Evolutionary conservation across 2,113 vertebrate species (phyloP), one percentile per base, ranked within the genome.

Genomic region (Oryzias melastigma): DNA sequence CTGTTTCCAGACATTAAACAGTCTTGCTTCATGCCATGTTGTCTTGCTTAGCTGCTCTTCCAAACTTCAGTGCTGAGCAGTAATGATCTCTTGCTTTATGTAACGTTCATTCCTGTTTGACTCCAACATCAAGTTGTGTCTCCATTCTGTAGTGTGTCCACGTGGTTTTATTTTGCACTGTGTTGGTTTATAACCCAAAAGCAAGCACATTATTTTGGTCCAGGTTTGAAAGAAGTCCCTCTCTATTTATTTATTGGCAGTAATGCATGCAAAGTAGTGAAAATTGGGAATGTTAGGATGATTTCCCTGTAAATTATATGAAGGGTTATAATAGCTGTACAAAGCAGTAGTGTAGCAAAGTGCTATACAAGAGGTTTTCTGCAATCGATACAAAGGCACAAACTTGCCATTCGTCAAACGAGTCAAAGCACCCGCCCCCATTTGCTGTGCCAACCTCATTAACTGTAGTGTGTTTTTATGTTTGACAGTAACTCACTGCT

Each of bases 401-500:
- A 70, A 70, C 22, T 19, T 73, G 73, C 63, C 69, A 82, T 83
- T 83, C 75, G 77, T 80, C 71, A 75, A 82, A 80, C n/a, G 42
- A 83, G 68, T 78, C 75, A 79, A 56, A 75, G 73, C 68, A 61
- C 75, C 63, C 77, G 65, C 79, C 73, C 79, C 62, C 81, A 82
- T 82, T 78, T 68, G 68, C 71, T 78, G 80, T 88, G 65, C 80
- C 71, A 73, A 74, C 83, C 77, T 67, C 83, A 83, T 84, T 53
- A 60, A 80, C 71, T 81, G 69, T 81, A 72, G 69, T 68, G 60
- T 88, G 77, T 87, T 87, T 88, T 85, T 89, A 75, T 83, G 82
- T 90, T 89, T 52, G 69, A 86, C 49, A 78, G 78, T 83, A 85
- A 88, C 73, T 82, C 82, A 84, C 73, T 87, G 86, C 84, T 88